Evolutionary conservation across 1,140 invertebrate species (phyloP), one percentile per base, ranked within the genome.

Genomic region (Drosophila rufa): DNA sequence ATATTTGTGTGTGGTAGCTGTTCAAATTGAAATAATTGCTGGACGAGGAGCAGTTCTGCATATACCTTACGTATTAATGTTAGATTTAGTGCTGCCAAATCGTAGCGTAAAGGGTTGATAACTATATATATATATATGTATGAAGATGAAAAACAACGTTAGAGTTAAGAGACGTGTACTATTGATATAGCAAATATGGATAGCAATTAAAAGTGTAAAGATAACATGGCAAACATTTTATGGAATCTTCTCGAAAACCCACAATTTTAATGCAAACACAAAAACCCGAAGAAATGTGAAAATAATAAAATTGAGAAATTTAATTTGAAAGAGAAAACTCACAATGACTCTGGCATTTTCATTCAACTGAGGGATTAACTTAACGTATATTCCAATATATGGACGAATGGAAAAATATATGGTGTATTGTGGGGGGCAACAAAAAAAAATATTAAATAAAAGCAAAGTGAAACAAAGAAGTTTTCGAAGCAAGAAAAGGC

Each of bases 221-320:
- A 77, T 50, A 60, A 55, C 46, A 86, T 64, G 40, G 53, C 43
- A 50, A 80, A 74, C 66, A 67, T 78, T 87, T 70, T 74, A 80
- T 66, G 80, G 71, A 56, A 80, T 71, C 69, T 84, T 90, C 77
- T 84, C 51, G 46, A 82, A 62, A 60, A 65, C 58, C 59, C 48
- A 75, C 65, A 65, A 59, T 65, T 73, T 68, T 84, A 87, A 84
- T 78, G 77, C 67, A 51, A 78, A 80, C 76, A 61, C 51, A 55
- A 5, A 66, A 68, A 87, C 75, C 40, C 56, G 65, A 55, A 70
- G 69, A 71, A 15, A 43, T 77, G 75, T 77, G 75, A 80, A 80
- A 79, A 75, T 75, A 80, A 78, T 73, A 79, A 79, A 80, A 74
- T 68, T 74, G 76, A 62, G 55, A 68, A 73, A 90, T 84, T 89